Evolutionary conservation across 2,888 invertebrate species (phyloP), one percentile per base, ranked within the genome.

Genomic region (Agrotis clavis): DNA sequence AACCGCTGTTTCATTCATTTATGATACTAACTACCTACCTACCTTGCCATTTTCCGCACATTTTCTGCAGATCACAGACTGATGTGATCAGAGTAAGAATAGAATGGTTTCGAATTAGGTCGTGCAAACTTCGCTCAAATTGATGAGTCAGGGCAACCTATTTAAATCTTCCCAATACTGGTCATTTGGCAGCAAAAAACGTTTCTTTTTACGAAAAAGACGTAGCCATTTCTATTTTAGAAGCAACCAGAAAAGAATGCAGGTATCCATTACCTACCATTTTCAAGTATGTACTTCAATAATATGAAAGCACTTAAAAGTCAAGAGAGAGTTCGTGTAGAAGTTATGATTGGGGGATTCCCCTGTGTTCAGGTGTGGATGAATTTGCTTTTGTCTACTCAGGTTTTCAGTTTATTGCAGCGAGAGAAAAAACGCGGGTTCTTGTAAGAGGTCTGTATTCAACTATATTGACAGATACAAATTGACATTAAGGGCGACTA

Each of bases 1-100:
- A 72, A 69, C 69, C 51, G 48, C 59, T 35, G 68, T 60, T 79
- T 68, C 59, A 79, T 79, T 76, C 72, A 71, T 21, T 53, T 48
- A 53, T 59, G 53, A 59, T 56, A 57, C 41, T 16, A 71, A 60
- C 41, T n/a, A 60, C 7, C 48, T 30, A 60, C 7, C 48, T 30
- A 60, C 5, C 13, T 19, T 65, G 41, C 45, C 47, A 61, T 45
- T 51, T 21, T 54, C 16, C 9, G 9, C 57, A n/a, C 35, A 53
- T 25, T 21, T 48, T 16, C 41, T 41, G 11, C 41, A 41, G 41
- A 56, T 51, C 47, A 18, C 2, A n/a, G n/a, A n/a, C 35, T 11
- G 18, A 66, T 59, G 35, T 59, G 57, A 47, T 47, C 72, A 21
- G 21, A 66, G 59, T 73, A 48, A 19, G 35, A 73, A 53, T 51